Evolutionary conservation across 2,797 vertebrate genomes (phyloP).

Genomic region (Sparus aurata): DNA sequence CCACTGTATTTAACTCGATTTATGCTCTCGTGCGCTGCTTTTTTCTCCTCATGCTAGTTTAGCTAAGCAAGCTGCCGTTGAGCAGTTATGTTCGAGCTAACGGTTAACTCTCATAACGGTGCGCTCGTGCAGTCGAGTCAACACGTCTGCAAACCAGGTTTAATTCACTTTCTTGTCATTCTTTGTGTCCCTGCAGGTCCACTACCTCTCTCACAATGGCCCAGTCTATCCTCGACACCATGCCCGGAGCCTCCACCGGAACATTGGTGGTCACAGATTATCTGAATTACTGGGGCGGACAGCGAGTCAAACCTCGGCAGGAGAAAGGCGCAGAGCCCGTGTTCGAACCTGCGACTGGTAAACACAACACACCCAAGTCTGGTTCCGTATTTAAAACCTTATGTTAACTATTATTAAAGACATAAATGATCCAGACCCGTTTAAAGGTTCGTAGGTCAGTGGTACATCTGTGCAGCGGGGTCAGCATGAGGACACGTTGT

Average conservation of each 20-base stretch:
- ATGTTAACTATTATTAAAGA: not conserved
- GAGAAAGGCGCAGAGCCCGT: constrained; percentile 85
- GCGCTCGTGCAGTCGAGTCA: too few species aligned
- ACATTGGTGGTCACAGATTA: constrained; percentile 82
- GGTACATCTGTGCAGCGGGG: not conserved
- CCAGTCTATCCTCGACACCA: constrained; percentile 71
- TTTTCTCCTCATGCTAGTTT: not conserved
- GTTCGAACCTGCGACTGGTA: constrained; percentile 94
- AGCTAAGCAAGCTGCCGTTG: not conserved
- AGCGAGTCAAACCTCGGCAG: constrained; percentile 83
- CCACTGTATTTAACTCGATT: too few species aligned
- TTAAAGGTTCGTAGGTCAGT: not conserved
- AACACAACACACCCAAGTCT: not conserved
- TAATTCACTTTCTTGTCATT: too few species aligned
- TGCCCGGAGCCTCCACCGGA: constrained; percentile 83
- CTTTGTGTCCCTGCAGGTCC: not conserved
- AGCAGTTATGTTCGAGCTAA: too few species aligned
- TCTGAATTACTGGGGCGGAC: constrained; percentile 91
- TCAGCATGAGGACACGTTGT: not conserved
- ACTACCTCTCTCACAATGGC: constrained; percentile 66
- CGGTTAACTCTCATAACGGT: not conserved
- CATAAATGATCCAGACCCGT: not conserved
- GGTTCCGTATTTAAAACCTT: too few species aligned
- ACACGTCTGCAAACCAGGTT: rapidly evolving
- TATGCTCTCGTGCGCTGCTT: too few species aligned